These are phyloP conservation scores for Gasteruption jaculator DNA, from an alignment of 2,888 invertebrate species.

Conservation along the genomic window DNA sequence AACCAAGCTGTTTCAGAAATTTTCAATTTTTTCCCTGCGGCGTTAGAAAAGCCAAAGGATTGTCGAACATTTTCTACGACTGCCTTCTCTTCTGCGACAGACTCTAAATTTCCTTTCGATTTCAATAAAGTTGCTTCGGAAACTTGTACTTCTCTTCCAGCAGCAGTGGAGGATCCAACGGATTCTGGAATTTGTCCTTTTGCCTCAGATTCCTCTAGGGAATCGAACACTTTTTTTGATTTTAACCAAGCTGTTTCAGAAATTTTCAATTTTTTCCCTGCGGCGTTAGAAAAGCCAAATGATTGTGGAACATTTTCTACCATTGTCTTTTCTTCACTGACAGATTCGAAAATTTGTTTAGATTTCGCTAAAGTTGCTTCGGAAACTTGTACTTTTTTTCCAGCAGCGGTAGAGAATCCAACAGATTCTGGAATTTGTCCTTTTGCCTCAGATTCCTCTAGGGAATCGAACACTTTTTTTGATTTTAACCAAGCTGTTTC, in stretches of 20 bases:
- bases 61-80: no score
- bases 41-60: no score
- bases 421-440: not conserved
- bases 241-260: constrained; percentile 3
- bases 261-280: constrained; percentile 43
- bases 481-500: not conserved
- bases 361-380: constrained; percentile 22
- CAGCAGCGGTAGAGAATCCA: constrained; percentile 28
- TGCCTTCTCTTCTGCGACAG: no score
- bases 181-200: not conserved
- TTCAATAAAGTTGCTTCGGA: constrained; percentile 26
- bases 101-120: no score
- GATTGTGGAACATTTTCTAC: constrained; percentile 3
- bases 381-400: constrained; percentile 22
- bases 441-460: no score
- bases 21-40: no score
- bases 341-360: constrained; percentile 18
- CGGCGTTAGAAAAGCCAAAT: constrained; percentile 45
- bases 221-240: not conserved
- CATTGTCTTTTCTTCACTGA: constrained; percentile 1
- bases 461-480: not conserved
- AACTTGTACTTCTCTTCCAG: constrained; percentile 30
- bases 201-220: not conserved
- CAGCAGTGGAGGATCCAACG: constrained; percentile 41
- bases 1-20: no score